Base-by-base conservation (phyloP, 2,797 vertebrate genomes). In the Champsocephalus gunnari region DNA sequence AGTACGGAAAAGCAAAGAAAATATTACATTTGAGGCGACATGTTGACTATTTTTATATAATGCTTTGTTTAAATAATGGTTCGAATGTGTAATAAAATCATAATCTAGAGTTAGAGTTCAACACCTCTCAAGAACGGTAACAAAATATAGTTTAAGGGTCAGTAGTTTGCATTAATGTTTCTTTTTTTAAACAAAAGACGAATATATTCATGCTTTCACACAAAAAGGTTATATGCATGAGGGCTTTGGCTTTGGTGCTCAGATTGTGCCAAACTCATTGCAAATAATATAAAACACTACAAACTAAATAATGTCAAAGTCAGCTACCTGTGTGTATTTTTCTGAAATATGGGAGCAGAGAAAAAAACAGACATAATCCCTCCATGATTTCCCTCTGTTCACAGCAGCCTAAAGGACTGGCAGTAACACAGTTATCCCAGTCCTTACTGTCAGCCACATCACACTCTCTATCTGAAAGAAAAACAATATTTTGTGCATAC, bases 401-500 rank as follows among this genome's bases (percentile, higher is more conserved):
- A 59, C 65, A 76, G 57, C 5, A 64, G 62, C 71, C 68, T 65
- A 57, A 43, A 4, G 66, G 55, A 73, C 47, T 65, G 53, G 69
- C 54, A 63, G 34, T 62, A 32, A 50, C 69, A 63, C 67, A 43
- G 1, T 50, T 76, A 28, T 60, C 34, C 17, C 68, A 11, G 38
- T 55, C 67, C 68, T 68, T 24, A 63, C 65, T 71, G 24, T 24
- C 12, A 71, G 75, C 55, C 84, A 68, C 69, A 77, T 82, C 78
- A 56, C 76, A 45, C 61, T 72, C 9, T 67, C 62, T 43, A 0
- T 50, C 70, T 56, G 24, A 80, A 79, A 84, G 58, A 58, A 79
- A 79, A 87, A 87, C 82, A 78, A 66, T 81, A 79, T 87, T 88
- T 86, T 79, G 51, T 77, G 44, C 83, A 81, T 83, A 82, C 47